Percentiles rank a stretch among this genome's conserved stretches.
Conservation (phyloP, 2,797 vertebrate species). For the Sebastes aleutianus region DNA sequence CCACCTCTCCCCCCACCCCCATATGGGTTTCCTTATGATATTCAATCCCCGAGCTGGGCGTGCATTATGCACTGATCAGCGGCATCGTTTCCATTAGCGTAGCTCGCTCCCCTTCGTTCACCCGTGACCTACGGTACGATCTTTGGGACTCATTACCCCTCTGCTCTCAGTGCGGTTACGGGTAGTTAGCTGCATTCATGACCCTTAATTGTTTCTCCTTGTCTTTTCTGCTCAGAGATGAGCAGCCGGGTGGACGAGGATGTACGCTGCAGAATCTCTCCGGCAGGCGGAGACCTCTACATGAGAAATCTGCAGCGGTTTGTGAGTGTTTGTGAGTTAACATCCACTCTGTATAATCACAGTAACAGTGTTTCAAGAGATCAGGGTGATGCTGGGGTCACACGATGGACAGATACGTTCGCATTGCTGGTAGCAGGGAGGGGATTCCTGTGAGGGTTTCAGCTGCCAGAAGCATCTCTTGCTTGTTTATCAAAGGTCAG, state of each 20-base stretch:
- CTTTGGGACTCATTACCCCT: slow-evolving; percentile 72
- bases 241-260: slow-evolving; percentile 5
- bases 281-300: slow-evolving; percentile 68
- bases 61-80: slow-evolving; percentile 77
- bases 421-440: neutral
- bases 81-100: slow-evolving; percentile 75
- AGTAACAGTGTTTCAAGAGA: neutral
- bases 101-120: slow-evolving; percentile 63
- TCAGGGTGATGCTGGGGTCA: neutral
- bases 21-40: slow-evolving; percentile 70
- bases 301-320: neutral
- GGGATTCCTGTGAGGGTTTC: slow-evolving; percentile 8
- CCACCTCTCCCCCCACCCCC: neutral
- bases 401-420: neutral
- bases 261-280: slow-evolving; percentile 15
- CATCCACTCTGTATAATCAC: neutral
- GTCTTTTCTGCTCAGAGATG: slow-evolving; percentile 55
- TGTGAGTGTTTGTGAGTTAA: neutral
- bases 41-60: slow-evolving; percentile 61
- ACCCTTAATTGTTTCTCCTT: slow-evolving; percentile 68
- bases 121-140: slow-evolving; percentile 66
- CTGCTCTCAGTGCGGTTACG: slow-evolving; percentile 59
- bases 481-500: slow-evolving; percentile 35
- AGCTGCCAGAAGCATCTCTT: slow-evolving; percentile 20
- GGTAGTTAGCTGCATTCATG: slow-evolving; percentile 67